phyloP scores from a whole-genome alignment of 2,888 invertebrate genomes.

The Cosmorhoe ocellata region DNA sequence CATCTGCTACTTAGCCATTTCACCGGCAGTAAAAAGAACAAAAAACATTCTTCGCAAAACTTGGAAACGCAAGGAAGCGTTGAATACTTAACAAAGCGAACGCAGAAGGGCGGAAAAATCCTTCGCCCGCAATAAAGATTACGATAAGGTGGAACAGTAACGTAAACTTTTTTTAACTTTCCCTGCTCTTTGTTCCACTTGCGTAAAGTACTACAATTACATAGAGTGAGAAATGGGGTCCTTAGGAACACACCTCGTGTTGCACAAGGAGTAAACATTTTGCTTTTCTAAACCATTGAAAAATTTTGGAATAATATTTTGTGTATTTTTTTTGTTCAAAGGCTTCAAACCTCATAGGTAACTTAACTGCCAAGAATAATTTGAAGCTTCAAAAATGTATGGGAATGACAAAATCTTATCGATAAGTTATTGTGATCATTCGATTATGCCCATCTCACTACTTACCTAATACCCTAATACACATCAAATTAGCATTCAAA shows the following conservation, averaged over 20 bases:
- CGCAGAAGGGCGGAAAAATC: conserved; percentile 30
- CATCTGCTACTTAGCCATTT: conserved; percentile 16
- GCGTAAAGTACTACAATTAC: conserved; percentile 41
- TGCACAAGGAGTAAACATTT: conserved; percentile 26
- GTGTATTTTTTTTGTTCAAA: no score
- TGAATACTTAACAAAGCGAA: conserved; percentile 26
- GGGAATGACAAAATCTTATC: no score
- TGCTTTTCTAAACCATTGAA: conserved; percentile 25
- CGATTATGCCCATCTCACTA: no score
- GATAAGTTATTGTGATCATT: no score
- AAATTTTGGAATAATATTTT: background rate
- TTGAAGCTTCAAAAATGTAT: no score
- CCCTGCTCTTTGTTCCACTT: conserved; percentile 38
- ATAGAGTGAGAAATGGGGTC: conserved; percentile 41
- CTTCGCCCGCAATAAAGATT: conserved; percentile 38
- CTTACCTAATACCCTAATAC: no score
- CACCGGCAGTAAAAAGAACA: conserved; percentile 3
- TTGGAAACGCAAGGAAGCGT: conserved; percentile 4
- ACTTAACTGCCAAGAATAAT: no score
- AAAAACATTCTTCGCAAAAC: conserved; percentile 15
- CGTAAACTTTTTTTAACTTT: conserved; percentile 41
- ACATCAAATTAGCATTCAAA: no score
- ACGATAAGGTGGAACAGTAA: conserved; percentile 40
- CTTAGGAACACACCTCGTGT: conserved; percentile 37
- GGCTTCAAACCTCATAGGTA: no score